Evolutionary conservation across 30 jellyfish, hydroid and myxozoan species (phyloP).

Genomic region (Rhopilema esculentum): DNA sequence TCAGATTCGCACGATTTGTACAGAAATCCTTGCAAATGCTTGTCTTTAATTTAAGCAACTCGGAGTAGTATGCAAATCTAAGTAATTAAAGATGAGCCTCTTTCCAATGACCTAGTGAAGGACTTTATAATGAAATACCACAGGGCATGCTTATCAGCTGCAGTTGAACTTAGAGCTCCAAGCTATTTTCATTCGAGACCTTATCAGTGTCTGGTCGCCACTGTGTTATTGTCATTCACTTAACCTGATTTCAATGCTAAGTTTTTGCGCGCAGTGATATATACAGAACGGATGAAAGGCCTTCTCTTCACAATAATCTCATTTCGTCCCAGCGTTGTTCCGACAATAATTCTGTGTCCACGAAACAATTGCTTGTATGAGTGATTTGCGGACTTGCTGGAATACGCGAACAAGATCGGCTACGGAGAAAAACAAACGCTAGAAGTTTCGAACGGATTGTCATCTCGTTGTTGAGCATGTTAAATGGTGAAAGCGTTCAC

Average conservation of each 20-base stretch:
- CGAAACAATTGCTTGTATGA: conserved; percentile 29
- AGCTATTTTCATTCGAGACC: conserved; percentile 34
- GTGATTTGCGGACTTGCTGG: conserved; percentile 44
- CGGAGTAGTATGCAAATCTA: neutral
- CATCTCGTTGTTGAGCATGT: neutral
- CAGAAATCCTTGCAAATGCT: neutral
- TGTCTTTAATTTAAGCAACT: neutral
- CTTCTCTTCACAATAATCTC: conserved; percentile 40
- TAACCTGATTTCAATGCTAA: conserved; percentile 47
- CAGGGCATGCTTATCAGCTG: conserved; percentile 45
- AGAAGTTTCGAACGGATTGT: neutral
- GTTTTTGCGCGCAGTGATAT: conserved; percentile 40
- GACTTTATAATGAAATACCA: neutral
- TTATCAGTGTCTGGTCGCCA: conserved; percentile 64
- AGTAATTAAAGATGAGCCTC: neutral
- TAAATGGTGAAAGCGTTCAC: neutral
- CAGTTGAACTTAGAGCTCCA: conserved; percentile 3
- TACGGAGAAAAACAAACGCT: conserved; percentile 31
- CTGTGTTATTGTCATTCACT: conserved; percentile 52
- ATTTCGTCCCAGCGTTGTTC: conserved; percentile 33
- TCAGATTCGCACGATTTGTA: neutral
- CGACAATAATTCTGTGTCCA: conserved; percentile 12
- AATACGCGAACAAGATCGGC: conserved; percentile 40
- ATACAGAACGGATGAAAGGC: conserved; percentile 10
- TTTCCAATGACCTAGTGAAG: neutral